Evolutionary conservation across 2,113 vertebrate species (phyloP).

Genomic region (Platanista minor): DNA sequence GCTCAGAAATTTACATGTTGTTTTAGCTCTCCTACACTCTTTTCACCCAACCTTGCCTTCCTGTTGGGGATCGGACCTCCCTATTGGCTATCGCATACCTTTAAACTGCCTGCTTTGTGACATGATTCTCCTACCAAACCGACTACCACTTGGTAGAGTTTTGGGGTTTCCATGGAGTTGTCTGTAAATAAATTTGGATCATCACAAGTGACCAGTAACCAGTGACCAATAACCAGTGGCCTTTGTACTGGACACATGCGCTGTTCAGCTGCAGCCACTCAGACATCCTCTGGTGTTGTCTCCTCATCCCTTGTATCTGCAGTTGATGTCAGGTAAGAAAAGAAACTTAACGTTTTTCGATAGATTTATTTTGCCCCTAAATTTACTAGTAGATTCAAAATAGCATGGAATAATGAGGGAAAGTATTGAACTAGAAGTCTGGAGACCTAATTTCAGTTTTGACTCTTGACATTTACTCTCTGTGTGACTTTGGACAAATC

Average conservation of each 20-base stretch:
- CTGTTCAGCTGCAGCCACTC: not conserved
- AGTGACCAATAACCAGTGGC: not conserved
- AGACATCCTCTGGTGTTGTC: not conserved
- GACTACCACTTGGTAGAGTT: not conserved
- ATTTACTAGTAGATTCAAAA: not conserved
- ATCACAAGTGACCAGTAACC: not conserved
- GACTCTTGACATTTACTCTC: not conserved
- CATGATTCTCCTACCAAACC: constrained; percentile 38
- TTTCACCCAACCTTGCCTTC: not conserved
- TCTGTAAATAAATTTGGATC: constrained; percentile 24
- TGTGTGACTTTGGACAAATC: not conserved
- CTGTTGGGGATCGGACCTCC: not conserved
- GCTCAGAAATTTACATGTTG: not conserved
- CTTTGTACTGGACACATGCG: not conserved
- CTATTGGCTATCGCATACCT: not conserved
- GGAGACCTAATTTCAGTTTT: not conserved
- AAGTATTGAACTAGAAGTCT: not conserved
- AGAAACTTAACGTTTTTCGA: not conserved
- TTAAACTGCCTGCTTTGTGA: constrained; percentile 25
- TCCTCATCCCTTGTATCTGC: not conserved
- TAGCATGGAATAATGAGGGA: not conserved
- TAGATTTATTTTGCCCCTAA: not conserved
- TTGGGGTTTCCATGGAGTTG: constrained; percentile 35
- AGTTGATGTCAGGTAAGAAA: constrained; percentile 44
- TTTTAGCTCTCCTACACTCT: not conserved